Evolutionary conservation across 2,888 invertebrate genomes (phyloP), one percentile per base, ranked within the genome.

Genomic region (Chaetogeoica ovagalla): DNA sequence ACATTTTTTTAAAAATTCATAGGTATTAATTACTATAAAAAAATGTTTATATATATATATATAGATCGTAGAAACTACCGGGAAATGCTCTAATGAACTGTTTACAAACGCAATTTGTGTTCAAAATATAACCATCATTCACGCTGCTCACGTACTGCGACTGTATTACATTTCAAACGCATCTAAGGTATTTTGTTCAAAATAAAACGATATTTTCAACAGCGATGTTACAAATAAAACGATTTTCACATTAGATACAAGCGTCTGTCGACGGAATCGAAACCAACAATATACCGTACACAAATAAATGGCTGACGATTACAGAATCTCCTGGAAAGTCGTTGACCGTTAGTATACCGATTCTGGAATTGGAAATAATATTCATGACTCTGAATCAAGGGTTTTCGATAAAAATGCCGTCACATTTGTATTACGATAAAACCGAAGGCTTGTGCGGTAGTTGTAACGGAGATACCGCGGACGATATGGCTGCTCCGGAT

Each of bases 391-490:
- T 81, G 13, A 87, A 88, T 39, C 85, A 87, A 82, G 89, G 87
- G 2, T 87, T 87, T 15, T 85, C 88, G 69, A 85, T 92, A 8
- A 90, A 89, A 81, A 89, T 94, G 2, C 93, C 95, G 0, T 94
- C 94, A 1, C 90, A 91, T 83, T 87, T 91, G 81, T 94, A 93
- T 86, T 89, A 89, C 60, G 90, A 91, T 82, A 90, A 89, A 82
- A 90, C 93, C 77, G 93, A 94, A 85, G 95, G 95, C 1, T 88
- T 95, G 2, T 95, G 95, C 85, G 95, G 95, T 73, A 85, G 86
- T 75, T 87, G 87, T 83, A 86, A 87, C 82, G 83, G 84, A 62
- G 85, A 86, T 82, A 83, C 83, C 57, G 83, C 83, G 2, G 86
- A 87, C 82, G 87, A 87, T 81, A 83, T 86, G 59, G 84, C 83